Evolutionary conservation across 2,888 invertebrate species (phyloP), one percentile per base, ranked within the genome.

Genomic region (Resseliella maxima): DNA sequence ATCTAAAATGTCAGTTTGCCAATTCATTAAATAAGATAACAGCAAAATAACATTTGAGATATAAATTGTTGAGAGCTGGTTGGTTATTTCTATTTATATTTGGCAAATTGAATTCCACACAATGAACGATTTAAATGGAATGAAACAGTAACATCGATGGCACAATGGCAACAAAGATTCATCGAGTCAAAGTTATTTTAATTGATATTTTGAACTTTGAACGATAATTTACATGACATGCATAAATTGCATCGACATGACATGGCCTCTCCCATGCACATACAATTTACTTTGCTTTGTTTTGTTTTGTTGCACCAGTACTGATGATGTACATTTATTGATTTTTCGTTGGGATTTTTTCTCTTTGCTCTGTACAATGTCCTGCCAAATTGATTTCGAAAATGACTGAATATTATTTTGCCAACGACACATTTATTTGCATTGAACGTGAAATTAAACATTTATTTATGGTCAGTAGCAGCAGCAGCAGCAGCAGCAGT

Each of bases 11-110:
- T 35, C 72, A 35, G 31, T 72, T 72, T 72, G 15, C 31, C 31
- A 72, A 72, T 72, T 72, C 72, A 72, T 72, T 72, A 72, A 31
- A 72, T 72, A 72, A 72, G 72, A 72, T 72, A 72, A 72, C 15
- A 72, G 59, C 24, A 31, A 72, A 72, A 72, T 31, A 72, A 72
- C 72, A 72, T 1, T 35, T 18, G n/a, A n/a, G n/a, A n/a, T 72
- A 31, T 72, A 72, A 72, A 72, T 72, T 12, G 5, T 72, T 35
- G 72, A 31, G n/a, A 0, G 24, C 10, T 72, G 12, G 31, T 2
- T 50, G 24, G 5, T 3, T 50, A 18, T 50, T 6, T 21, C 10
- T 59, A 24, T 59, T 59, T 59, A 24, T 24, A 24, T 59, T 31
- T 18, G 31, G 10, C 24, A 59, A 59, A 59, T 24, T 72, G 72